A percentile compares a stretch with the other conserved stretches of the same genome.
These are phyloP conservation scores for Paramormyrops kingsleyae DNA, from an alignment of 2,113 vertebrate species.

Conservation along the genomic window DNA sequence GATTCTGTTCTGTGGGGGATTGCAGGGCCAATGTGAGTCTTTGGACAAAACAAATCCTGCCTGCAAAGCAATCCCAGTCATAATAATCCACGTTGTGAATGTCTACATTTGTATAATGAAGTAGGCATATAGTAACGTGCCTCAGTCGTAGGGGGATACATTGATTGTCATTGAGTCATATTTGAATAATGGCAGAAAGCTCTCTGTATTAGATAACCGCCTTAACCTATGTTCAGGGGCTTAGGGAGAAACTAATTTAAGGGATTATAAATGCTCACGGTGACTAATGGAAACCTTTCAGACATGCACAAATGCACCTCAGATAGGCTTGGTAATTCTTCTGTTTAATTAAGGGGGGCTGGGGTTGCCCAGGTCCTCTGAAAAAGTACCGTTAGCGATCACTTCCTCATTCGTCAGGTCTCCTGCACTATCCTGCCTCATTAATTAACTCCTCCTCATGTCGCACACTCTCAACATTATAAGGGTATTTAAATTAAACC, in stretches of 20 bases:
- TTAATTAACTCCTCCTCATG: constrained; percentile 33
- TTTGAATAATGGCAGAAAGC: neutral
- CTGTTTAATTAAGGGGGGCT: constrained; percentile 7
- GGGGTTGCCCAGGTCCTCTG: neutral
- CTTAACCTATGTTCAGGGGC: neutral
- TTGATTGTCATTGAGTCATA: neutral
- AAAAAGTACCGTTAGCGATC: no score
- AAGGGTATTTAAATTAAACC: constrained; percentile 44
- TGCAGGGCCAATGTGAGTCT: neutral
- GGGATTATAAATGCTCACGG: neutral
- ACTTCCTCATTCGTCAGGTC: constrained; percentile 2
- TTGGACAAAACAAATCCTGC: neutral
- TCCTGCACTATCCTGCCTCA: constrained; percentile 14
- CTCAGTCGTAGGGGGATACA: neutral
- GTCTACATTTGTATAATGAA: neutral
- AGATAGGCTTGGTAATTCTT: neutral
- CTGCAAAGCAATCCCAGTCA: neutral
- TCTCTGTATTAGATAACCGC: neutral
- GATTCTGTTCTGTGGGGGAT: neutral
- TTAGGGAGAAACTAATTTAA: neutral
- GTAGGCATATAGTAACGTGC: neutral
- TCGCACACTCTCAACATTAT: constrained; percentile 60
- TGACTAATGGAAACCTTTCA: constrained; percentile 11
- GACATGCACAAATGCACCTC: neutral
- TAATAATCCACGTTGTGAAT: neutral